Conservation (phyloP, 2,797 vertebrate species). For the Eutrigla gurnardus region DNA sequence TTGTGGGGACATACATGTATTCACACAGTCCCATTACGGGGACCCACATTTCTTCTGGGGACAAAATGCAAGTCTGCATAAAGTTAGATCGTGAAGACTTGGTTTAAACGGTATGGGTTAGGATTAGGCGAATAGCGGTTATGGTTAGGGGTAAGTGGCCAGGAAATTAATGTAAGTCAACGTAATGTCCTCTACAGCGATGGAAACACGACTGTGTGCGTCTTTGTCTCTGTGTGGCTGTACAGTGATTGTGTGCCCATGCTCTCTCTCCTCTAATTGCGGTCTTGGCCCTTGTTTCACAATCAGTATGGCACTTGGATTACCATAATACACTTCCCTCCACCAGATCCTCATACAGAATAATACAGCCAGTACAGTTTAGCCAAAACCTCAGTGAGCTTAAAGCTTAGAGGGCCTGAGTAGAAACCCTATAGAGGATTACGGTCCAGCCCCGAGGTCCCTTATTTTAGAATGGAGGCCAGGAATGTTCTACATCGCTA, state of each 20-base stretch:
- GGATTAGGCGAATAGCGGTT: too few species aligned
- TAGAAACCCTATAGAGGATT: constrained; percentile 60
- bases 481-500: constrained; percentile 66
- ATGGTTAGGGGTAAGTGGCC: too few species aligned
- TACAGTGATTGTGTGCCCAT: constrained; percentile 4
- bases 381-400: constrained; percentile 51
- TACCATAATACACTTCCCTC: constrained; percentile 43
- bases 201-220: neutral
- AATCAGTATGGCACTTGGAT: constrained; percentile 45
- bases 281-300: constrained; percentile 25
- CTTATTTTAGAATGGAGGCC: constrained; percentile 52
- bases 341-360: constrained; percentile 34
- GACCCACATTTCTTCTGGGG: neutral
- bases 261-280: constrained; percentile 33
- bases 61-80: neutral
- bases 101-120: too few species aligned
- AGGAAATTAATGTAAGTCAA: neutral
- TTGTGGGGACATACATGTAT: too few species aligned
- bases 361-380: constrained; percentile 32
- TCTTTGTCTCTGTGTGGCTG: neutral
- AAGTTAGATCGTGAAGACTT: neutral
- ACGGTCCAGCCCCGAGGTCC: constrained; percentile 45
- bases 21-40: neutral
- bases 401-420: constrained; percentile 44
- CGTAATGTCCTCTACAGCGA: too few species aligned